phyloP scores from a whole-genome alignment of 2,113 vertebrate species.

The Gracilinanus agilis region DNA sequence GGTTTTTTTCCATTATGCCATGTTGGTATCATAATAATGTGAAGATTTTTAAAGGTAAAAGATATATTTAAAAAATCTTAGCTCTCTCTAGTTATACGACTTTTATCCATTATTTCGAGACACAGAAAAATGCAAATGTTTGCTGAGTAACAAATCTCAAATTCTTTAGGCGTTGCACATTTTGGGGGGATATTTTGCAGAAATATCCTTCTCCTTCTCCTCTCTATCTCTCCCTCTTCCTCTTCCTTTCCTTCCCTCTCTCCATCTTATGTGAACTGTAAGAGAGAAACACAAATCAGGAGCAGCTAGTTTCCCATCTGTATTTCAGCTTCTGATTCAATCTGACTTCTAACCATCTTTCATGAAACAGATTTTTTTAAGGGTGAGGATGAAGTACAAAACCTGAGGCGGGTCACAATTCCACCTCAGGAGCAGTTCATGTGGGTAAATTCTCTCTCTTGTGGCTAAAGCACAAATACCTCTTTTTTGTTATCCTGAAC shows the following conservation, averaged over 20 bases:
- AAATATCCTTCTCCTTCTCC: neutral
- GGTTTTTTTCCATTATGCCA: neutral
- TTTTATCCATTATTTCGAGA: neutral
- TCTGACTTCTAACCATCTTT: slow-evolving; percentile 42
- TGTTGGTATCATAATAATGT: neutral
- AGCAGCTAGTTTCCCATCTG: neutral
- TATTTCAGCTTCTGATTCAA: slow-evolving; percentile 24
- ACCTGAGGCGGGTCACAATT: slow-evolving; percentile 27
- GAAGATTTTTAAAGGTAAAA: neutral
- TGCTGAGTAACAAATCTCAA: neutral
- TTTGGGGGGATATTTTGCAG: slow-evolving; percentile 24
- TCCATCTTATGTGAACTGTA: neutral
- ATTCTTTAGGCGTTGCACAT: neutral
- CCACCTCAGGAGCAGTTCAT: slow-evolving; percentile 5
- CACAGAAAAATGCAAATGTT: neutral
- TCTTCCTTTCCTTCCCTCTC: no score
- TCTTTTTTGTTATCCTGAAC: neutral
- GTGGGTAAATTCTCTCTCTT: slow-evolving; percentile 19
- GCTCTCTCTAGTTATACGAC: neutral
- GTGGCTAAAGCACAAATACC: neutral
- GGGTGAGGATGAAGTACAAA: slow-evolving; percentile 47
- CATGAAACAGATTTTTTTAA: slow-evolving; percentile 49
- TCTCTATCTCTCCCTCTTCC: neutral
- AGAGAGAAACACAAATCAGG: neutral
- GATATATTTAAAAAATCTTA: neutral